A percentile compares a stretch with the other conserved stretches of the same genome.
Conservation (phyloP, 2,797 vertebrate genomes). For the Sebastes paucispinis region DNA sequence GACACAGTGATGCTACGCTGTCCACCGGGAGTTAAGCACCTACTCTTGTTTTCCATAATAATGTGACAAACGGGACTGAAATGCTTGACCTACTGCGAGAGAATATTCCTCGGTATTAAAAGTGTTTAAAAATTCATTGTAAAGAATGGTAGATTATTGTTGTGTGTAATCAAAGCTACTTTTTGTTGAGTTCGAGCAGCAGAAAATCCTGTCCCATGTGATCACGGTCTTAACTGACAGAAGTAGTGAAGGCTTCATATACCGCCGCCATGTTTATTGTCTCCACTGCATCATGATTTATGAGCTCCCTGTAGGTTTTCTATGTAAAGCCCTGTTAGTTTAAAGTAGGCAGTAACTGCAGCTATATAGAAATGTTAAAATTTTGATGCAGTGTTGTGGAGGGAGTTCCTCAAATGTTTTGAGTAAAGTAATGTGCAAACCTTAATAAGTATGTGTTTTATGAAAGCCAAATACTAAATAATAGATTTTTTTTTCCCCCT, state of each 20-base stretch:
- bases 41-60: conserved; percentile 15
- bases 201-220: background rate
- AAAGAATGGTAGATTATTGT: background rate
- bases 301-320: background rate
- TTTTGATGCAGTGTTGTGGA: background rate
- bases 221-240: background rate
- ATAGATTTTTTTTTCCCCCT: background rate
- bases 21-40: conserved; percentile 16
- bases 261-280: background rate
- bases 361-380: background rate
- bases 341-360: background rate
- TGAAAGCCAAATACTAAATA: background rate
- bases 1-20: conserved; percentile 20
- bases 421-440: background rate
- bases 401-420: background rate
- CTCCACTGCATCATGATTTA: background rate
- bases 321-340: background rate
- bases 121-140: background rate
- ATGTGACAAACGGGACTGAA: conserved; percentile 2
- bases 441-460: background rate
- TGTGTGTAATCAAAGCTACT: background rate
- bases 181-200: background rate
- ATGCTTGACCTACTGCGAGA: background rate
- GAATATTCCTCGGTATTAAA: background rate
- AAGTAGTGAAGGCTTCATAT: background rate